phyloP scores from a whole-genome alignment of 2,888 invertebrate genomes.

The Drosophila percnosoma region DNA sequence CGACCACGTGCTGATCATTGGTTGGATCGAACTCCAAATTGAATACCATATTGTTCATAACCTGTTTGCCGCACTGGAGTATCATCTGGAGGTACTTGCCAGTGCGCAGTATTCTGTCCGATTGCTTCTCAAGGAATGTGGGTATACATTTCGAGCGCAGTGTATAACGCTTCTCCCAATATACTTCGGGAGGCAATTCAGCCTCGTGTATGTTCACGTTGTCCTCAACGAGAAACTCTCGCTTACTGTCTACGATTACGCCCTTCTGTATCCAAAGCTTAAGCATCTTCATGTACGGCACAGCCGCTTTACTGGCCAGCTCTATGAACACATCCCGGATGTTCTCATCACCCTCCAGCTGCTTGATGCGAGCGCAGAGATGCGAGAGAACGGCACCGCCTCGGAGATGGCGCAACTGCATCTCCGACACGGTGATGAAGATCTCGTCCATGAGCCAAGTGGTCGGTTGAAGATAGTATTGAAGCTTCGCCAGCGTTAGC shows the following conservation, averaged over 20 bases:
- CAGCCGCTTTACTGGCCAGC: slow-evolving; percentile 93
- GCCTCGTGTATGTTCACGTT: slow-evolving; percentile 93
- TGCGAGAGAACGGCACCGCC: slow-evolving; percentile 94
- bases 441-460: slow-evolving; percentile 93
- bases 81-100: slow-evolving; percentile 99
- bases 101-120: slow-evolving; percentile 95
- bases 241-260: slow-evolving; percentile 95
- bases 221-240: slow-evolving; percentile 95
- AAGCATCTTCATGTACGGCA: slow-evolving; percentile 95
- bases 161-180: slow-evolving; percentile 97
- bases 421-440: slow-evolving; percentile 91
- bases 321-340: slow-evolving; percentile 92
- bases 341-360: slow-evolving; percentile 90
- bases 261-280: slow-evolving; percentile 98
- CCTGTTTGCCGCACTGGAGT: slow-evolving; percentile 93
- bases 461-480: slow-evolving; percentile 95
- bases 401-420: slow-evolving; percentile 87
- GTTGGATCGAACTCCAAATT: slow-evolving; percentile 86
- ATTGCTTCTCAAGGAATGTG: slow-evolving; percentile 92
- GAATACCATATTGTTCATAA: slow-evolving; percentile 85
- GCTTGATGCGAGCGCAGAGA: slow-evolving; percentile 92
- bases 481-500: slow-evolving; percentile 93
- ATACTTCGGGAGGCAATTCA: slow-evolving; percentile 95
- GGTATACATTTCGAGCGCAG: slow-evolving; percentile 94
- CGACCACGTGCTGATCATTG: slow-evolving; percentile 88